phyloP scores from a whole-genome alignment of 2,113 vertebrate genomes.

The Thymallus thymallus region DNA sequence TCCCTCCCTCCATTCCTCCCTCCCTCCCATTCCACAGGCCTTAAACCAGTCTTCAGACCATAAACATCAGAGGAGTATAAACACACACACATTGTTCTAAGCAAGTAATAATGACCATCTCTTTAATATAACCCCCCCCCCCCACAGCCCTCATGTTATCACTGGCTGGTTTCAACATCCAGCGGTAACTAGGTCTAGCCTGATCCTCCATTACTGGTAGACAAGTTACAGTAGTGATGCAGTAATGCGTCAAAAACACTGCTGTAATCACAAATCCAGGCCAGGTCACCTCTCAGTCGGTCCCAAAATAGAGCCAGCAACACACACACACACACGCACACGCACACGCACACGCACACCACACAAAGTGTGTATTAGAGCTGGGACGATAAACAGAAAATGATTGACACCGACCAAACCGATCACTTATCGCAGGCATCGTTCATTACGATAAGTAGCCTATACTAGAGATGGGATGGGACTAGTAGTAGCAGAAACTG shows the following conservation, averaged over 20 bases:
- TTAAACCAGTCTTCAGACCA: background rate
- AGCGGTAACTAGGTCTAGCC: too few species aligned
- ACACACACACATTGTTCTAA: background rate
- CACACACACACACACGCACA: conserved; percentile 8
- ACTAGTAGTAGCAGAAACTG: too few species aligned
- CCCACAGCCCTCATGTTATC: background rate
- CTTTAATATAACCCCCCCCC: background rate
- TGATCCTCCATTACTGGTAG: background rate
- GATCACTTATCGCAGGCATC: too few species aligned
- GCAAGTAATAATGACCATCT: too few species aligned
- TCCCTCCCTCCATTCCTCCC: background rate
- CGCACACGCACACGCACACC: background rate
- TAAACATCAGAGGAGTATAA: background rate
- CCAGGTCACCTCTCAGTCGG: background rate
- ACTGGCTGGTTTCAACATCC: background rate
- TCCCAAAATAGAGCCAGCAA: conserved; percentile 1
- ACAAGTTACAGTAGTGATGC: background rate
- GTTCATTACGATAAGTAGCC: too few species aligned
- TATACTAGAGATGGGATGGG: too few species aligned
- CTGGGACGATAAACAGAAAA: background rate
- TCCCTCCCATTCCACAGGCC: conserved; percentile 10
- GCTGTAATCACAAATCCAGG: background rate
- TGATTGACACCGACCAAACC: too few species aligned
- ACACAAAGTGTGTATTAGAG: background rate
- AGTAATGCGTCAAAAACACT: background rate